Evolutionary conservation across 2,888 invertebrate genomes (phyloP), one percentile per base, ranked within the genome.

Genomic region (Stenotaenia linearis): DNA sequence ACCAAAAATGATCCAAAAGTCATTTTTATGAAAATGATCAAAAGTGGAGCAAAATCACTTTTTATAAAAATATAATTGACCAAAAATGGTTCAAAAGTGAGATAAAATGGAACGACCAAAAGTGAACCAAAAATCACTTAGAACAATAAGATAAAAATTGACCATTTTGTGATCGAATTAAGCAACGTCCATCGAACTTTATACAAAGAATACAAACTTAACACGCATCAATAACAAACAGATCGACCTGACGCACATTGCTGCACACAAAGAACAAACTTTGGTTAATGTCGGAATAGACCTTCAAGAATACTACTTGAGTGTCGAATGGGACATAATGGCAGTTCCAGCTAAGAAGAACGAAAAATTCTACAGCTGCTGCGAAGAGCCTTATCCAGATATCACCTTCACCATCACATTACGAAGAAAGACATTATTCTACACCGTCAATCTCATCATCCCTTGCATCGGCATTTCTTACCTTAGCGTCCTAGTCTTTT

Each of bases 241-340:
- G 96, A 94, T 96, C 86, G 96, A 96, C 86, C 88, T 96, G 84
- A 91, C 94, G 85, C 96, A 96, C 87, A 89, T 95, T 83, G 91
- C 92, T 84, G 95, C 96, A 88, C 91, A 92, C 81, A 78, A 23
- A 18, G 80, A 74, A 86, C 94, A 94, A 80, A 94, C 95, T 87
- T 90, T 91, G 84, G 95, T 96, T 85, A 93, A 93, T 84, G 91
- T 95, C 86, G 96, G 96, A 82, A 96, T 96, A 84, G 96, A 96
- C 87, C 89, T 96, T 82, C 94, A 94, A 84, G 96, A 96, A 87
- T 96, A 95, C 87, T 96, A 96, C 89, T 94, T 96, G 87, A 96
- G 96, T 84, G 97, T 97, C 81, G 98, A 98, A 88, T 98, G 98
- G 98, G 98, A 98, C 88, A 96, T 89, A 32, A 93, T 98, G 91